Base-by-base conservation (phyloP, 30 jellyfish, hydroid and myxozoan genomes). In the Hydractinia symbiolongicarpus region DNA sequence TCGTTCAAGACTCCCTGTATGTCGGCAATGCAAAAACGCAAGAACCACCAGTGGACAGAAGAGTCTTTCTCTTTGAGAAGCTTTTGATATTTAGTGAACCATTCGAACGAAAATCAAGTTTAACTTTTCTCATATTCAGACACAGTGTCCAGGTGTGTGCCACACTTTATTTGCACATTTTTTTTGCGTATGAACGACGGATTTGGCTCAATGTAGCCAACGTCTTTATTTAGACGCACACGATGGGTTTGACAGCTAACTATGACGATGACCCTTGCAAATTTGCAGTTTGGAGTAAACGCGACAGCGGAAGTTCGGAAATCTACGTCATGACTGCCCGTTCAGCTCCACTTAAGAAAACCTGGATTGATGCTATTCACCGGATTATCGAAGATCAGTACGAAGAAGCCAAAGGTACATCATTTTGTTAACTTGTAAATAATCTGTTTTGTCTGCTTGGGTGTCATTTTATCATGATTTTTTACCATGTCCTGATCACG, bases 261-360 rank as follows among this genome's bases (percentile, higher is more conserved):
- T 67, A 67, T 73, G 98, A 93, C 80, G 98, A 93, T 61, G 98
- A 93, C 72, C 94, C 95, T 9, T 88, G 93, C 66, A 83, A 84
- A 71, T 82, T 83, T 17, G 98, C 96, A 2, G 84, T 93, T 21
- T 93, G 98, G 98, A 83, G 96, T 49, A 87, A 87, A 53, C 82
- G 72, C 55, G 89, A 83, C 15, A 82, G 81, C 77, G 94, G 91
- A 54, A 73, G 83, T 61, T 91, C 98, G 11, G 96, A 91, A 66
- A 77, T 93, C 74, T 93, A 81, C 72, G 86, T 93, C 68, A 40
- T 93, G 70, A 74, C 89, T 19, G 95, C 96, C 7, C 77, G 86
- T 16, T 87, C 96, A 50, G 88, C 88, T 44, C 58, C 83, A 10
- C 61, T 86, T 16, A 93, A 93, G 70, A 87, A 73, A 76, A 53